These are phyloP conservation scores for Bombus huntii DNA, from an alignment of 1,140 invertebrate species.

Conservation along the genomic window DNA sequence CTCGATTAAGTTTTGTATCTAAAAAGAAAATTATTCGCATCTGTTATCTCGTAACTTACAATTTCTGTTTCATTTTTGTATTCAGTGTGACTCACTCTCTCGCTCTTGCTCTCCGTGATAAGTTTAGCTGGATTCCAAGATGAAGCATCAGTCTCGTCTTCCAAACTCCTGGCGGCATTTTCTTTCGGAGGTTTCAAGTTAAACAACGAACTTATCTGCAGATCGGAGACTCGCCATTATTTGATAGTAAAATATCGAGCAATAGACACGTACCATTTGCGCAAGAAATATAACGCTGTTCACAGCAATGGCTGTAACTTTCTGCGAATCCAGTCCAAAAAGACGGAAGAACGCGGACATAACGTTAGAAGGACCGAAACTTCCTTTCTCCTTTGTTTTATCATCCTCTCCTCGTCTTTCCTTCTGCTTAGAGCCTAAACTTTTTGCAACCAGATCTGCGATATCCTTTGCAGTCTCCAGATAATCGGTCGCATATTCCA, in stretches of 20 bases:
- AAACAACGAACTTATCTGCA: slow-evolving; percentile 75
- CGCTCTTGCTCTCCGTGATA: slow-evolving; percentile 70
- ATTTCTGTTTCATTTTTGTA: no score
- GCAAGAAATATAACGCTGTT: slow-evolving; percentile 92
- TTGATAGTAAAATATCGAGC: neutral
- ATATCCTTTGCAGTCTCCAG: slow-evolving; percentile 78
- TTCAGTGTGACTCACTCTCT: slow-evolving; percentile 62
- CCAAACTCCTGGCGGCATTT: slow-evolving; percentile 24
- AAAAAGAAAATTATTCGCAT: neutral
- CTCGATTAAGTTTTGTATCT: slow-evolving; percentile 83
- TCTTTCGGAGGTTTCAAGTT: slow-evolving; percentile 65
- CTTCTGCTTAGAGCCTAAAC: slow-evolving; percentile 61
- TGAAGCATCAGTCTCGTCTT: slow-evolving; percentile 19
- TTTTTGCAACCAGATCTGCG: slow-evolving; percentile 77
- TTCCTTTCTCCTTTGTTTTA: slow-evolving; percentile 40
- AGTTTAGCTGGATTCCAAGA: slow-evolving; percentile 67
- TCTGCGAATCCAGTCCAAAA: slow-evolving; percentile 88
- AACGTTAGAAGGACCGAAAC: slow-evolving; percentile 76
- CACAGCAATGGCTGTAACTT: slow-evolving; percentile 89
- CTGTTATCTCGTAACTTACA: no score
- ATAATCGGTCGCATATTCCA: slow-evolving; percentile 85
- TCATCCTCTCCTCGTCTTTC: slow-evolving; percentile 55
- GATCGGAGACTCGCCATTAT: neutral
- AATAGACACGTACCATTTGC: slow-evolving; percentile 86
- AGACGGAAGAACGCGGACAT: slow-evolving; percentile 87